These are phyloP conservation scores for Cephonodes hylas DNA, from an alignment of 2,888 invertebrate genomes.

Conservation along the genomic window DNA sequence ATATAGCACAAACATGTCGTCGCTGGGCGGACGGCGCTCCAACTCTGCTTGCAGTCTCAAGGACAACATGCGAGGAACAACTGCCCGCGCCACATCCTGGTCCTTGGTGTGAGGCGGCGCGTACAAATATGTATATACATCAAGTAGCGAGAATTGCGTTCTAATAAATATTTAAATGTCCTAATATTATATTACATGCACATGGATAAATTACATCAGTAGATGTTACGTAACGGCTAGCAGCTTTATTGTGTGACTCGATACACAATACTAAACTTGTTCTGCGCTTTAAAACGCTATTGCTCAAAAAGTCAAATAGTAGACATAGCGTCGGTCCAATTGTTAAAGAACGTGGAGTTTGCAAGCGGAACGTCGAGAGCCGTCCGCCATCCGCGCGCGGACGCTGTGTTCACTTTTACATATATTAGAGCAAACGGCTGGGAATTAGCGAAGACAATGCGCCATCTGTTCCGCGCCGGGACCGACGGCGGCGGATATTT, in stretches of 20 bases:
- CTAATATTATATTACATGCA: neutral
- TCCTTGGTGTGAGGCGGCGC: neutral
- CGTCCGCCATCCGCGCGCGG: neutral
- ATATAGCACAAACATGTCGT: no score
- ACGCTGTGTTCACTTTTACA: neutral
- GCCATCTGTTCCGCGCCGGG: neutral
- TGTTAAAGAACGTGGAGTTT: neutral
- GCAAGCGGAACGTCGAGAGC: neutral
- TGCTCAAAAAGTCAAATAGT: neutral
- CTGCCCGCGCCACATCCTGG: no score
- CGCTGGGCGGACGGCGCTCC: no score
- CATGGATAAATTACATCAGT: neutral
- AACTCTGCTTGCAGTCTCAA: no score
- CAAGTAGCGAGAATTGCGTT: neutral
- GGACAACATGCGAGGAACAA: no score
- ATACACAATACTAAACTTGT: no score
- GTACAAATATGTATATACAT: neutral
- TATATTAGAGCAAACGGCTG: neutral
- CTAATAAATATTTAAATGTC: no score
- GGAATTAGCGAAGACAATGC: constrained; percentile 1
- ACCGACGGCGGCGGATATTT: neutral
- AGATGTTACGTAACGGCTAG: neutral
- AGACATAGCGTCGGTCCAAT: neutral
- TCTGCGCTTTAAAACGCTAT: neutral
- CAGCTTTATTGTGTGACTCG: no score